A percentile compares a stretch with the other conserved stretches of the same genome.
phyloP scores from a whole-genome alignment of 2,113 vertebrate genomes.

The Illadopsis cleaveri region DNA sequence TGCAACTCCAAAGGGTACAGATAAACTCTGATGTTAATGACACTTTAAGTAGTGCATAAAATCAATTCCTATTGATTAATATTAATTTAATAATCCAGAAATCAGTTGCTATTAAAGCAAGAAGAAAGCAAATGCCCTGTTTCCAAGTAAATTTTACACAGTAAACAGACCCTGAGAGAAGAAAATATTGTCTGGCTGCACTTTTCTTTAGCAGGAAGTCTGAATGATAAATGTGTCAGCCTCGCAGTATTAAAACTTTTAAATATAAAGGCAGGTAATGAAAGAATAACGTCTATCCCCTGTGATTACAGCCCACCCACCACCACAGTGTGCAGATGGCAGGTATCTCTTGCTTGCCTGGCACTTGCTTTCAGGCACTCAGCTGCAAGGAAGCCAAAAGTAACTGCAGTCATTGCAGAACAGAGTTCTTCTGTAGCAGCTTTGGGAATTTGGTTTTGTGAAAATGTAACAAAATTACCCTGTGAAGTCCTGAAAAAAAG shows the following conservation, averaged over 20 bases:
- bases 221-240: not conserved
- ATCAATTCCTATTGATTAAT: not conserved
- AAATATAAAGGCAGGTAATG: not conserved
- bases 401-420: not conserved
- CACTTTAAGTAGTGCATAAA: not conserved
- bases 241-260: not conserved
- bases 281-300: not conserved
- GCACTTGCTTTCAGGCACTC: not conserved
- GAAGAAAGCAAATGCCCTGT: not conserved
- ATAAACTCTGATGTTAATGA: not conserved
- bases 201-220: not conserved
- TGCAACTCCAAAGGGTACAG: not conserved
- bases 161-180: not conserved
- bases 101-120: not conserved
- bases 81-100: not conserved
- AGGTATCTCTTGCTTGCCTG: not conserved
- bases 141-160: not conserved
- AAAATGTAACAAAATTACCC: slow-evolving; percentile 17
- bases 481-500: slow-evolving; percentile 45
- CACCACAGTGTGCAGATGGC: not conserved
- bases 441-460: not conserved
- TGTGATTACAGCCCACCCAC: not conserved
- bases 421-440: not conserved
- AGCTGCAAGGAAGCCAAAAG: not conserved
- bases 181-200: not conserved